These are phyloP conservation scores for Lutraria rhynchaena DNA, from an alignment of 1,140 invertebrate species.

Conservation along the genomic window DNA sequence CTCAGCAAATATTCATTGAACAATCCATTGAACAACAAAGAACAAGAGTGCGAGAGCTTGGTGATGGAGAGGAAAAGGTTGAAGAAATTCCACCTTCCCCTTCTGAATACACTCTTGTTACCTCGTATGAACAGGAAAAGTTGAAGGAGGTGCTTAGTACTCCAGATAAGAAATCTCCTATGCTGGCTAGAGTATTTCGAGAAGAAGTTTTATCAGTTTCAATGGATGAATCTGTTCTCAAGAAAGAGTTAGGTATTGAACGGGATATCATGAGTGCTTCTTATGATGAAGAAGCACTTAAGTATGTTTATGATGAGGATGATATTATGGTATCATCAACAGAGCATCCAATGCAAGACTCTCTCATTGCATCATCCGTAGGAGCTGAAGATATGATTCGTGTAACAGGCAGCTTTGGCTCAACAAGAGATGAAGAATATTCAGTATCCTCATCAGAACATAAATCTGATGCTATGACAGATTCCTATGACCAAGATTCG, in stretches of 20 bases:
- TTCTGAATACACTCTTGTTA: constrained; percentile 79
- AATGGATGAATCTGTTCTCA: constrained; percentile 50
- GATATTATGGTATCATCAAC: constrained; percentile 54
- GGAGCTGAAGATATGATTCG: constrained; percentile 36
- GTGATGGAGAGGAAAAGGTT: constrained; percentile 57
- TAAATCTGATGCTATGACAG: constrained; percentile 34
- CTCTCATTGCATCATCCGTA: constrained; percentile 46
- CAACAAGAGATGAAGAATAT: constrained; percentile 49
- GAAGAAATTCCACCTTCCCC: constrained; percentile 78
- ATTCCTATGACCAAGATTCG: constrained; percentile 48
- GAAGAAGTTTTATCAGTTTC: constrained; percentile 49
- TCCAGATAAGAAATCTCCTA: constrained; percentile 50
- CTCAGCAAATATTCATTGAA: constrained; percentile 79
- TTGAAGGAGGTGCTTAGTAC: constrained; percentile 67
- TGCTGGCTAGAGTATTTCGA: constrained; percentile 20
- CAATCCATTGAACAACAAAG: constrained; percentile 66
- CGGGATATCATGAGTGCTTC: constrained; percentile 56
- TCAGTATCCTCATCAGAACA: constrained; percentile 53
- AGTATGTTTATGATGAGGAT: constrained; percentile 57
- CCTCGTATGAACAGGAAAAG: constrained; percentile 78
- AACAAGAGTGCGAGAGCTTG: constrained; percentile 29
- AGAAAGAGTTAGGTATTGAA: constrained; percentile 30
- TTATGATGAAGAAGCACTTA: constrained; percentile 61
- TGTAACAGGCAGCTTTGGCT: constrained; percentile 48
- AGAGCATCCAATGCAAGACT: constrained; percentile 53